phyloP scores from a whole-genome alignment of 2,113 vertebrate genomes.

The Lampris incognitus region DNA sequence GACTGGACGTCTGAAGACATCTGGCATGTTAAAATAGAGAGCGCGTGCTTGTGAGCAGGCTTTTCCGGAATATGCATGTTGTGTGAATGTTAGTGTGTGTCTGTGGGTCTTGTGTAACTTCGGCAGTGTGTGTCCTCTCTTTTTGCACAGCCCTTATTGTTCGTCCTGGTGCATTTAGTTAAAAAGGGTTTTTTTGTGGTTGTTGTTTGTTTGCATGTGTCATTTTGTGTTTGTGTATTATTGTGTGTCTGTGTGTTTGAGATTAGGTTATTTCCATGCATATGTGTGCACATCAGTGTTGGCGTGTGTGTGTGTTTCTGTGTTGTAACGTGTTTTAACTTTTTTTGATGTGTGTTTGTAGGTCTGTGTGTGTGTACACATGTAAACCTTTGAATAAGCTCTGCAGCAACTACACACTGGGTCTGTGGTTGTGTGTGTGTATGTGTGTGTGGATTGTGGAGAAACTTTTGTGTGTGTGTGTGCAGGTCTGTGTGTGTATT shows the following conservation, averaged over 20 bases:
- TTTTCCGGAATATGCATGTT: slow-evolving; percentile 16
- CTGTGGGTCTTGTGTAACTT: slow-evolving; percentile 45
- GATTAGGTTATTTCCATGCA: no score
- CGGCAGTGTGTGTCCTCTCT: slow-evolving; percentile 28
- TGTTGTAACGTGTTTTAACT: no score
- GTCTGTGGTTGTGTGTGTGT: neutral
- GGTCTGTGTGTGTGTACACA: no score
- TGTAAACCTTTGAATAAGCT: no score
- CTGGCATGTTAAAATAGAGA: slow-evolving; percentile 50
- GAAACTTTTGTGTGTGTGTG: slow-evolving; percentile 11
- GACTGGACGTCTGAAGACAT: slow-evolving; percentile 67
- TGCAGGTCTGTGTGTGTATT: slow-evolving; percentile 39
- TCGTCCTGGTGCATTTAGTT: slow-evolving; percentile 37
- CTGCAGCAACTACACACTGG: no score
- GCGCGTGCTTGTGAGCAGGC: neutral
- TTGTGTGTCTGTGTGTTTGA: no score
- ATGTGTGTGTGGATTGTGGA: neutral
- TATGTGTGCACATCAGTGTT: no score
- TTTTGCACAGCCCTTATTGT: slow-evolving; percentile 40
- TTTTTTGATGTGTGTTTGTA: no score
- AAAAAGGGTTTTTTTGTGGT: no score
- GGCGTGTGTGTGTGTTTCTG: no score
- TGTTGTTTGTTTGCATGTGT: no score
- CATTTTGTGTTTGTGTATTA: no score
- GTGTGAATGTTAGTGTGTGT: slow-evolving; percentile 19